phyloP scores from a whole-genome alignment of 64 coral and sea anemone genomes.

The Hydrozoanthus tunicans region DNA sequence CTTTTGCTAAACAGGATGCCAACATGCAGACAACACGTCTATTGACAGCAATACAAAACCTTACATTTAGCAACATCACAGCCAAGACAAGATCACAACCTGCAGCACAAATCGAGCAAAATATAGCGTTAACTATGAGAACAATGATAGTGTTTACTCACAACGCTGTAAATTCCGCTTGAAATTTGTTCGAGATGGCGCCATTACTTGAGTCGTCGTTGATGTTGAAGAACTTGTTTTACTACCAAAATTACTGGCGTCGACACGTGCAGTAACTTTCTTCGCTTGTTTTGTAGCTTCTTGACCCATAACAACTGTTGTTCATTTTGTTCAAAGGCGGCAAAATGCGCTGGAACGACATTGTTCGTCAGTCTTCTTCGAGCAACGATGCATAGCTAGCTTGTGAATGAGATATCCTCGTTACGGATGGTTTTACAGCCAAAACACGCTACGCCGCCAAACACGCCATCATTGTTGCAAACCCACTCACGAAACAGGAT shows the following conservation, averaged over 20 bases:
- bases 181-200: slow-evolving; percentile 26
- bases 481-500: no score
- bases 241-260: neutral
- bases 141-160: slow-evolving; percentile 2
- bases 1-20: no score
- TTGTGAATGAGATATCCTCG: no score
- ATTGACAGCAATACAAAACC: no score
- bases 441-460: no score
- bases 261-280: slow-evolving; percentile 36
- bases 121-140: neutral
- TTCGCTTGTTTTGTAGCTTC: slow-evolving; percentile 49
- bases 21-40: no score
- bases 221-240: neutral
- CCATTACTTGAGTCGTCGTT: slow-evolving; percentile 2
- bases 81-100: no score
- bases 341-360: no score
- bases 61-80: no score
- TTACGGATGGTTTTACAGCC: no score
- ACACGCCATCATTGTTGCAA: no score
- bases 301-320: slow-evolving; percentile 19
- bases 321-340: slow-evolving; percentile 3
- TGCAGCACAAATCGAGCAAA: neutral
- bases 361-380: neutral
- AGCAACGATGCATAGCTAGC: neutral
- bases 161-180: slow-evolving; percentile 49